Conservation (phyloP, 2,888 invertebrate species). For the Brachycybe producta region DNA sequence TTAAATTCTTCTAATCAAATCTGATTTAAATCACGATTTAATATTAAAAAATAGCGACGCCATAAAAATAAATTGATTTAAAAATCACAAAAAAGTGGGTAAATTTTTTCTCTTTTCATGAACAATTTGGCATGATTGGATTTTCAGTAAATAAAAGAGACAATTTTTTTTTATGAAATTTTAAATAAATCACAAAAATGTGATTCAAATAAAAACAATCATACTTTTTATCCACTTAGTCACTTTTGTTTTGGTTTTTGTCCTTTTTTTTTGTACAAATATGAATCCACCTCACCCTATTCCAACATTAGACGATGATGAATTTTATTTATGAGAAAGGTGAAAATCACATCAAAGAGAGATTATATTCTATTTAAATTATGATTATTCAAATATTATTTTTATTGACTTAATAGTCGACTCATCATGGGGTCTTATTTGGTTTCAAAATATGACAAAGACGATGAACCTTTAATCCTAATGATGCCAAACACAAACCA, state of each 20-base stretch:
- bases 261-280: not conserved
- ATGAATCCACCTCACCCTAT: constrained; percentile 4
- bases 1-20: not conserved
- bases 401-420: not conserved
- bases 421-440: constrained; percentile 1
- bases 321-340: constrained; percentile 10
- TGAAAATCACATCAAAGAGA: not conserved
- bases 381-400: not conserved
- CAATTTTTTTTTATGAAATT: too few species aligned
- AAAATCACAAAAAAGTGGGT: too few species aligned
- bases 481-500: not conserved
- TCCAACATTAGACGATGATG: constrained; percentile 8
- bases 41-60: too few species aligned
- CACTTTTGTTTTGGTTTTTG: not conserved
- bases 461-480: not conserved
- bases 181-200: too few species aligned
- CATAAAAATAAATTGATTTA: too few species aligned
- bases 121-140: too few species aligned
- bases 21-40: too few species aligned
- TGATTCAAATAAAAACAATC: too few species aligned
- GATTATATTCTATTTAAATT: too few species aligned
- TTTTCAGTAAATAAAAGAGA: too few species aligned
- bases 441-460: not conserved
- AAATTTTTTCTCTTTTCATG: too few species aligned
- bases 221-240: too few species aligned